phyloP scores from a whole-genome alignment of 92 coral and sea anemone species.

The Palythoa heliodiscus region DNA sequence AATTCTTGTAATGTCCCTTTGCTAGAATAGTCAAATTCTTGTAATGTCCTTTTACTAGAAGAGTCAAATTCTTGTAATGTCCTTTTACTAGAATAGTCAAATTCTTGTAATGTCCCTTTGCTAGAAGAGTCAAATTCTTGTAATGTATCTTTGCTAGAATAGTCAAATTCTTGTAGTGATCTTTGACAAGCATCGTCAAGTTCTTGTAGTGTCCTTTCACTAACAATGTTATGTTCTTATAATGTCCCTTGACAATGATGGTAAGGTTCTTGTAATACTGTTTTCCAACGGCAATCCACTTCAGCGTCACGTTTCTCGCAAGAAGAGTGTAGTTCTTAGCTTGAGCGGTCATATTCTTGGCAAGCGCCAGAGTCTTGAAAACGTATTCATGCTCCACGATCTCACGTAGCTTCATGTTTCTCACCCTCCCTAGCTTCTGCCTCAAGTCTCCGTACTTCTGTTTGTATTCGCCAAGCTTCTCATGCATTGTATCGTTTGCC shows the following conservation, averaged over 20 bases:
- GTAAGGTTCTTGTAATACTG: slow-evolving; percentile 75
- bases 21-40: neutral
- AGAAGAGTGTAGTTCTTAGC: slow-evolving; percentile 57
- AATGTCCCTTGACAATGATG: slow-evolving; percentile 8
- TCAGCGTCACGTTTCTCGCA: slow-evolving; percentile 69
- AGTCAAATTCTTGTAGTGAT: slow-evolving; percentile 25
- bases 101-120: slow-evolving; percentile 28
- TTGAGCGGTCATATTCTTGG: slow-evolving; percentile 65
- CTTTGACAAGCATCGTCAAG: slow-evolving; percentile 6
- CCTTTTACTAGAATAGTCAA: neutral
- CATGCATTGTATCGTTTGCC: slow-evolving; percentile 52
- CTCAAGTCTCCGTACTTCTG: slow-evolving; percentile 53
- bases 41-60: slow-evolving; percentile 1
- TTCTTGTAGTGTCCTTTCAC: slow-evolving; percentile 31
- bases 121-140: too few relatives aligned
- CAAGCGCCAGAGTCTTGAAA: slow-evolving; percentile 68
- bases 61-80: slow-evolving; percentile 46
- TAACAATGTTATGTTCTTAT: slow-evolving; percentile 4
- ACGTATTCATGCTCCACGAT: slow-evolving; percentile 79
- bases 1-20: slow-evolving; percentile 56
- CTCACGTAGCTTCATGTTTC: slow-evolving; percentile 83
- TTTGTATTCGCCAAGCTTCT: slow-evolving; percentile 42
- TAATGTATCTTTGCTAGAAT: slow-evolving; percentile 3
- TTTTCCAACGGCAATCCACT: slow-evolving; percentile 68
- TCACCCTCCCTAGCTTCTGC: slow-evolving; percentile 69